phyloP scores from a whole-genome alignment of 2,888 invertebrate genomes.

The Omphaloscelis lunosa region DNA sequence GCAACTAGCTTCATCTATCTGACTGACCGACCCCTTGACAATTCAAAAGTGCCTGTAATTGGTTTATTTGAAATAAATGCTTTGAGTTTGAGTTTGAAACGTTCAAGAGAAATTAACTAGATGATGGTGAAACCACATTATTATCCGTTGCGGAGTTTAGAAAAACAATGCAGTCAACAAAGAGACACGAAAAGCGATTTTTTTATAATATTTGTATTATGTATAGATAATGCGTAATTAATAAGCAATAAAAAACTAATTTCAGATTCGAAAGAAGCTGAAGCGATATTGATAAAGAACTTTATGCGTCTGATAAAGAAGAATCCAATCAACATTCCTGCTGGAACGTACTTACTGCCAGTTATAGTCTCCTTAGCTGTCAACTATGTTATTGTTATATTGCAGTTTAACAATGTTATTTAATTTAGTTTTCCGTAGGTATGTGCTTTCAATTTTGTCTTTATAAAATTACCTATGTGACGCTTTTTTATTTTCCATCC shows the following conservation, averaged over 20 bases:
- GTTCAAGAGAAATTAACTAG: no score
- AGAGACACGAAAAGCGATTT: not conserved
- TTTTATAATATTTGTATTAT: not conserved
- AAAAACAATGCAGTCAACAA: not conserved
- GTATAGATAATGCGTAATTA: not conserved
- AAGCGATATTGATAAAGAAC: constrained; percentile 38
- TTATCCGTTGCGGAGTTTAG: not conserved
- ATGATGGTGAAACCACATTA: no score
- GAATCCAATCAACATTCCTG: constrained; percentile 20
- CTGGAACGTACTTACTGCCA: constrained; percentile 24
- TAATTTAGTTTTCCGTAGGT: not conserved
- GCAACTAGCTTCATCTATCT: no score
- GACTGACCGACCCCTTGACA: no score
- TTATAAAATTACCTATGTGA: not conserved
- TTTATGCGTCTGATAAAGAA: constrained; percentile 39
- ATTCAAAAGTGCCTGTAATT: no score
- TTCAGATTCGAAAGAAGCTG: constrained; percentile 32
- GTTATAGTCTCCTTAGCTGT: not conserved
- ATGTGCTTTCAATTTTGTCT: not conserved
- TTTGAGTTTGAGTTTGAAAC: no score
- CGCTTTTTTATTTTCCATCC: not conserved
- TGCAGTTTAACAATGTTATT: constrained; percentile 37
- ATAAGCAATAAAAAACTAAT: not conserved
- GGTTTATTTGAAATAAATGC: no score
- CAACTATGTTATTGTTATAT: constrained; percentile 32